A percentile compares a stretch with the other conserved stretches of the same genome.
These are phyloP conservation scores for Botia almorhae DNA, from an alignment of 2,797 vertebrate species.

Conservation along the genomic window DNA sequence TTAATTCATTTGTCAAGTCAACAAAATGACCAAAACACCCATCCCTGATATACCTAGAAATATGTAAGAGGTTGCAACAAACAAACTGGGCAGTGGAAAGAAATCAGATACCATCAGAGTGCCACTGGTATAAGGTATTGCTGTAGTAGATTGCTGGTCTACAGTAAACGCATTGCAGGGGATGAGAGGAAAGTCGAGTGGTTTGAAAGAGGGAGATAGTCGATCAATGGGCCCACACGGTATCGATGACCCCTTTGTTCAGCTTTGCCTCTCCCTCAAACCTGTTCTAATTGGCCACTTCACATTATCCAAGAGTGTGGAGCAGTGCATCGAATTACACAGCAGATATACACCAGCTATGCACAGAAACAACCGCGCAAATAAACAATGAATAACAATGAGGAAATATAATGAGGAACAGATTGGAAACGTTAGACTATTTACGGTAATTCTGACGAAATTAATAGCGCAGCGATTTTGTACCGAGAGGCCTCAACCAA, in stretches of 20 bases:
- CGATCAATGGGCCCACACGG: slow-evolving; percentile 50
- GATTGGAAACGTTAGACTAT: slow-evolving; percentile 27
- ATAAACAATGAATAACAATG: slow-evolving; percentile 40
- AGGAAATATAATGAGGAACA: slow-evolving; percentile 29
- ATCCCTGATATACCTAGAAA: not conserved
- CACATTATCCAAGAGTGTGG: slow-evolving; percentile 27
- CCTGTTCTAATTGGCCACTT: slow-evolving; percentile 47
- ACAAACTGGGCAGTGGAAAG: not conserved
- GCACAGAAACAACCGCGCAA: not conserved
- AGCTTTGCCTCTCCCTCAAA: slow-evolving; percentile 22
- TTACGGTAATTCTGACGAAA: slow-evolving; percentile 11
- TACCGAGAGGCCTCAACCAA: not conserved
- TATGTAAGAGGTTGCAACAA: slow-evolving; percentile 2
- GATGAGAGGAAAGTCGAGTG: slow-evolving; percentile 9
- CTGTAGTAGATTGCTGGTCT: not conserved
- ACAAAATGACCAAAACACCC: not conserved
- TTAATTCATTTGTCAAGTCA: not conserved
- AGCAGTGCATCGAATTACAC: slow-evolving; percentile 22
- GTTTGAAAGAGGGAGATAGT: slow-evolving; percentile 26
- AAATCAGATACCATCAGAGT: slow-evolving; percentile 3
- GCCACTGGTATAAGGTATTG: not conserved
- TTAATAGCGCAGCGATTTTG: slow-evolving; percentile 5
- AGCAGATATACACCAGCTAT: slow-evolving; percentile 31
- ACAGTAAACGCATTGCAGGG: slow-evolving; percentile 16
- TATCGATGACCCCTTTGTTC: slow-evolving; percentile 45